Evolutionary conservation across 92 coral and sea anemone species (phyloP), one percentile per base, ranked within the genome.

Genomic region (Scolanthus callimorphus): DNA sequence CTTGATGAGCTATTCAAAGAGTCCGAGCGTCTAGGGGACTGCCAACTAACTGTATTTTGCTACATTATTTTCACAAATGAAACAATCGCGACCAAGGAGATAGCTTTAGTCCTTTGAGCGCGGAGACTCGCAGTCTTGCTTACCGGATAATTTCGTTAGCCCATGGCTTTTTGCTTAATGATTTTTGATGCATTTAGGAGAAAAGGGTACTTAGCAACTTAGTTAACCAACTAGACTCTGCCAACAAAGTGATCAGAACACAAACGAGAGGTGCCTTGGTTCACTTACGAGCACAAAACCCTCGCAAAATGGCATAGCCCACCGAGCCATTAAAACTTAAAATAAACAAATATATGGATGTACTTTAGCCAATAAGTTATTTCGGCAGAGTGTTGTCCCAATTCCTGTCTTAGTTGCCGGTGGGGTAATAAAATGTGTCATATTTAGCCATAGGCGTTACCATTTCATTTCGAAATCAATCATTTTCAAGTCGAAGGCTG

Each of bases 71-170:
- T 21, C 4, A 9, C 4, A 20, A 34, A 6, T 9, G 17, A 20
- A 46, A 46, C 23, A 46, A 46, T 46, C 23, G 17, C 17, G 4
- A 9, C 52, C 17, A 20, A 46, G 52, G 52, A 20, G 52, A 4
- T 46, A 4, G 4, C 22, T 46, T 4, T 10, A 46, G 4, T 9
- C 23, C 22, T 46, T 9, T 9, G 4, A 20, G 23, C 12, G 6
- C 4, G 22, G 17, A 46, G 52, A 46, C 52, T 46, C 23, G 19
- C 11, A 46, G 52, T 46, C 52, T 46, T 46, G 11, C 22, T 9
- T 9, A 46, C 52, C 52, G 52, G 52, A 19, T 46, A 46, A 46
- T 46, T 46, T 46, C 52, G 52, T 46, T 46, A 46, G 52, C 43
- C 15, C 43, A 6, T 6, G 43, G 43, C 43, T 46, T 46, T 46